phyloP scores from a whole-genome alignment of 30 jellyfish, hydroid and myxozoan species.

The Cassiopea andromeda region DNA sequence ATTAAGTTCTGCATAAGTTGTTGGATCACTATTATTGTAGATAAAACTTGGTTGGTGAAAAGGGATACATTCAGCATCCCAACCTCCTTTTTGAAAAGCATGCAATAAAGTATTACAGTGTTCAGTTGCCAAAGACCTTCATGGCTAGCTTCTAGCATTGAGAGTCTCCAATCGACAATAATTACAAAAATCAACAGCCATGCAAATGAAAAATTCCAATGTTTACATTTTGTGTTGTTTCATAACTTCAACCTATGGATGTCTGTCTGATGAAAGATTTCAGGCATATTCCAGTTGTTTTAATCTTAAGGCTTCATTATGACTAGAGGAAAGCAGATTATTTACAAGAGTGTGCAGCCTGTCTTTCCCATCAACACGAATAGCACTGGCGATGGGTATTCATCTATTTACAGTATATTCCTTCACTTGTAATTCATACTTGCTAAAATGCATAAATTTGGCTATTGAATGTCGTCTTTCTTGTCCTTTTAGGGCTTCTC shows the following conservation, averaged over 20 bases:
- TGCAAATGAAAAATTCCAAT: slow-evolving; percentile 25
- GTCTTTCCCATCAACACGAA: slow-evolving; percentile 64
- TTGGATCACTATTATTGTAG: slow-evolving; percentile 63
- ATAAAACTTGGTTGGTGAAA: slow-evolving; percentile 26
- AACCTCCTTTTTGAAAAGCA: slow-evolving; percentile 33
- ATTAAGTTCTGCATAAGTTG: slow-evolving; percentile 48
- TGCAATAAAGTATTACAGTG: slow-evolving; percentile 46
- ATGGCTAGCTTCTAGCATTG: slow-evolving; percentile 72
- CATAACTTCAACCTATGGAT: slow-evolving; percentile 65
- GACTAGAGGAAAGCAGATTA: slow-evolving; percentile 50
- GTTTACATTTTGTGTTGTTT: slow-evolving; percentile 44
- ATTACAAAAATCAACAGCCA: slow-evolving; percentile 62
- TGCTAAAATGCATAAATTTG: slow-evolving; percentile 38
- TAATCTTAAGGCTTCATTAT: slow-evolving; percentile 57
- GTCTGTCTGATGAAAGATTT: slow-evolving; percentile 40
- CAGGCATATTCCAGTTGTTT: slow-evolving; percentile 36
- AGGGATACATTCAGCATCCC: slow-evolving; percentile 50
- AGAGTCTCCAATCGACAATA: slow-evolving; percentile 52
- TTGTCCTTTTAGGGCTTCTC: slow-evolving; percentile 20
- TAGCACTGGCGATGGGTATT: slow-evolving; percentile 57
- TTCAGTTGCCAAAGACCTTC: slow-evolving; percentile 66
- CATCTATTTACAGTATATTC: slow-evolving; percentile 56
- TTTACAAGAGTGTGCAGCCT: slow-evolving; percentile 46
- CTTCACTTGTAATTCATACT: slow-evolving; percentile 58
- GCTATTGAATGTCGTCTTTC: slow-evolving; percentile 44